Evolutionary conservation across 2,113 vertebrate genomes (phyloP), one percentile per base, ranked within the genome.

Genomic region (Erinaceus europaeus): DNA sequence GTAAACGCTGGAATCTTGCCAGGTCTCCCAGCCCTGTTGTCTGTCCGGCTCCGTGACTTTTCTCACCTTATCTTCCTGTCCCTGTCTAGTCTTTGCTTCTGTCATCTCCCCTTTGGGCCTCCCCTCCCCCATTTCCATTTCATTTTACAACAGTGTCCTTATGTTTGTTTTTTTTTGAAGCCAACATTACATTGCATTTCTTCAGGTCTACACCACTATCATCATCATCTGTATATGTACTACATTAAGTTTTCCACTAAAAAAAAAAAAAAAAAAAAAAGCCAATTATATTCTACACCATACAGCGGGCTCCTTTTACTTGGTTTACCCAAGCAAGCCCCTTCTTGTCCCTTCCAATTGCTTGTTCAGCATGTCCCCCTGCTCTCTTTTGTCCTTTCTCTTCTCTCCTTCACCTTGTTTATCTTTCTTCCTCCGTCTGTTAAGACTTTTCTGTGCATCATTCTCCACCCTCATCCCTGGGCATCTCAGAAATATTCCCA

Each of bases 81-180:
- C 27, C 17, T 34, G 29, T 38, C 69, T 86, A 8, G 29, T 57
- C 6, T 72, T 18, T 38, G 57, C 64, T 64, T 27, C 50, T 23
- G 38, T 61, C 9, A 5, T 77, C n/a, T 72, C 55, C 44, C 40
- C 74, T 18, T 8, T 32, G 11, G 11, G 44, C 40, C 34, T 57
- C 64, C 11, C 36, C 65, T 18, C n/a, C 74, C n/a, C 74, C 53
- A 38, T 76, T 44, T 32, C 29, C 52, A 57, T 80, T 88, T 89
- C 76, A n/a, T n/a, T n/a, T 88, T 88, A 59, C 84, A 65, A 75
- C 65, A 52, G 55, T 52, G 32, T 89, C 84, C 61, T 65, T 40
- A 15, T 55, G 53, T 55, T 21, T 23, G 13, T 50, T 50, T 50
- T 50, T 50, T 50, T 15, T 50, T 50, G 48, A 50, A 50, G 48